Evolutionary conservation across 2,113 vertebrate species (phyloP).

Genomic region (Argyrosomus japonicus): DNA sequence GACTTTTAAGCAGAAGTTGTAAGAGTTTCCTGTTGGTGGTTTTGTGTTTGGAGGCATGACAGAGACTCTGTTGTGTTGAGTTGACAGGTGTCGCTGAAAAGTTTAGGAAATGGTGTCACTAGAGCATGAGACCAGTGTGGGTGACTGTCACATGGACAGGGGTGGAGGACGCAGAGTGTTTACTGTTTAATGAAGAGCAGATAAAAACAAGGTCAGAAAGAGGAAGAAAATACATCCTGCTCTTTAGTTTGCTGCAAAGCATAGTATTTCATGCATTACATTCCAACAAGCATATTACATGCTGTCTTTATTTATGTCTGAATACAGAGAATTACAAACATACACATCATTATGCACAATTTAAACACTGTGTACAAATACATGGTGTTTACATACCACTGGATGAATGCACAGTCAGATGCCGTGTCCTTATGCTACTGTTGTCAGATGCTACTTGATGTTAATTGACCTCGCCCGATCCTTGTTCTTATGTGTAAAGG

Average conservation of each 20-base stretch:
- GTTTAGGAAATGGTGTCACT: slow-evolving; percentile 42
- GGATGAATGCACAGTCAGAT: slow-evolving; percentile 23
- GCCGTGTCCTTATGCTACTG: neutral
- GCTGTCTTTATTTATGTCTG: neutral
- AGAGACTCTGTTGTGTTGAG: slow-evolving; percentile 5
- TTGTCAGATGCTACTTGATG: slow-evolving; percentile 25
- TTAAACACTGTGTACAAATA: neutral
- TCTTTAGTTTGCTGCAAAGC: too few relatives aligned
- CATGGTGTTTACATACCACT: neutral
- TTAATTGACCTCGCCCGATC: slow-evolving; percentile 34
- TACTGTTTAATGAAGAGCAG: slow-evolving; percentile 9
- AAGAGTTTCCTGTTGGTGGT: slow-evolving; percentile 36
- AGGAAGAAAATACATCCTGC: neutral
- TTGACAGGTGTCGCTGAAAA: slow-evolving; percentile 36
- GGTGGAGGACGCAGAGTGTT: slow-evolving; percentile 18
- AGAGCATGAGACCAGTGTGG: slow-evolving; percentile 1
- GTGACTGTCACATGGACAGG: neutral
- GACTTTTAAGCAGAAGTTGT: slow-evolving; percentile 40
- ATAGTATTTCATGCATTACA: slow-evolving; percentile 12
- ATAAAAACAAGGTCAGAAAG: neutral
- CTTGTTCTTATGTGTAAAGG: neutral
- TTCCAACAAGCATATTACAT: slow-evolving; percentile 6
- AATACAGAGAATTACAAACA: neutral
- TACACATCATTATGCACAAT: neutral
- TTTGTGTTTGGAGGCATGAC: slow-evolving; percentile 7